phyloP scores from a whole-genome alignment of 2,113 vertebrate species.

The Oreochromis spilurus region DNA sequence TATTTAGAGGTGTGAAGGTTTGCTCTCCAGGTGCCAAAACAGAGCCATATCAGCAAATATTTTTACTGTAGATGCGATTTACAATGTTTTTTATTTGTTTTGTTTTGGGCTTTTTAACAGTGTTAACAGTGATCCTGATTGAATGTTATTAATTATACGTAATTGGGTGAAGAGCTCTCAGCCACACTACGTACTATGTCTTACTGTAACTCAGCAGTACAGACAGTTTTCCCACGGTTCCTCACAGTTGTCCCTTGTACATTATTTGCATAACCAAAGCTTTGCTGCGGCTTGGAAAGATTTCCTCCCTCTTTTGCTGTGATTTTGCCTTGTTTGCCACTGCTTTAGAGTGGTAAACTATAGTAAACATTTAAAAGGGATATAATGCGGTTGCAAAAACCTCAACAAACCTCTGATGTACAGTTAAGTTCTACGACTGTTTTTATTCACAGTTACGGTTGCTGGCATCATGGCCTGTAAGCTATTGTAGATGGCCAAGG shows the following conservation, averaged over 20 bases:
- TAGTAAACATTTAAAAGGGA: conserved; percentile 74
- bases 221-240: conserved; percentile 58
- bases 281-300: conserved; percentile 56
- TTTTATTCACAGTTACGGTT: conserved; percentile 78
- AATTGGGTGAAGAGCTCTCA: neutral
- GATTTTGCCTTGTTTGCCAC: conserved; percentile 53
- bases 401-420: conserved; percentile 73
- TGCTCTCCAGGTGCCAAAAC: neutral
- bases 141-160: neutral
- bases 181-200: neutral
- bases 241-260: conserved; percentile 46
- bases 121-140: neutral
- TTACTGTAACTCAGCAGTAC: conserved; percentile 19
- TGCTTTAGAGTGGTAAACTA: conserved; percentile 65
- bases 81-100: neutral
- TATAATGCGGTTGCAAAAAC: conserved; percentile 64
- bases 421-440: conserved; percentile 62
- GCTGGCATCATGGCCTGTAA: conserved; percentile 56
- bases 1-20: neutral
- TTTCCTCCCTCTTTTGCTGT: conserved; percentile 41
- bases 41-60: neutral
- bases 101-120: too few relatives aligned
- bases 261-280: conserved; percentile 46
- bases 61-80: neutral
- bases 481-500: conserved; percentile 69